Evolutionary conservation across 2,888 invertebrate genomes (phyloP), one percentile per base, ranked within the genome.

Genomic region (Lepidocyrtinus sp.): DNA sequence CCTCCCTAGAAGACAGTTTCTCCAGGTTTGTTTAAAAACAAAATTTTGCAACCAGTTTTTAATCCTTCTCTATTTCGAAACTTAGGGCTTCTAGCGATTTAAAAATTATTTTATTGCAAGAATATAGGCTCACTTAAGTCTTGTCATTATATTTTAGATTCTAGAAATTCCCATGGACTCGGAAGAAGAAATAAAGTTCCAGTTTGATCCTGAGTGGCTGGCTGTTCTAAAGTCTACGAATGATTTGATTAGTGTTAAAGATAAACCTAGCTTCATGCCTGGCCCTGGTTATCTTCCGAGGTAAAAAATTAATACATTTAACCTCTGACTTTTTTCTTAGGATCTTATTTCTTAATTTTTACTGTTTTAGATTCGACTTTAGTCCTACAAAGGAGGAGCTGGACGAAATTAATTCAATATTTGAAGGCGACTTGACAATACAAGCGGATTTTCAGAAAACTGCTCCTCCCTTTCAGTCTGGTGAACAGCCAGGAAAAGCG

Each of bases 201-300:
- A 91, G 84, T 94, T 96, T 89, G 99, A 99, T 90, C 90, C 93
- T n/a, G 97, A 98, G 89, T 99, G 99, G 99, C 90, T 99, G 81
- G 92, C 95, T 9, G 92, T 99, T 87, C 90, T 99, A 63, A 93
- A 92, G 88, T 91, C 92, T 83, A 99, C 99, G 0, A 96, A 99
- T 90, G 95, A 97, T 90, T 91, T 98, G 64, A 89, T 96, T 61
- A 94, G 92, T 87, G 92, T 95, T 0, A 94, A 93, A 87, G 92
- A 90, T 87, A 88, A 90, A 9, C 91, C 91, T 63, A 91, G 92
- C 86, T 96, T 94, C 88, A 92, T 98, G 93, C 98, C 98, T 0
- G 95, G 95, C 7, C 92, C 93, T 46, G 92, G 93, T 46, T 90
- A 92, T 24, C 90, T 90, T 85, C 93, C 93, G 87, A 92, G 94